phyloP scores from a whole-genome alignment of 2,113 vertebrate species.

The Hystrix cristata region DNA sequence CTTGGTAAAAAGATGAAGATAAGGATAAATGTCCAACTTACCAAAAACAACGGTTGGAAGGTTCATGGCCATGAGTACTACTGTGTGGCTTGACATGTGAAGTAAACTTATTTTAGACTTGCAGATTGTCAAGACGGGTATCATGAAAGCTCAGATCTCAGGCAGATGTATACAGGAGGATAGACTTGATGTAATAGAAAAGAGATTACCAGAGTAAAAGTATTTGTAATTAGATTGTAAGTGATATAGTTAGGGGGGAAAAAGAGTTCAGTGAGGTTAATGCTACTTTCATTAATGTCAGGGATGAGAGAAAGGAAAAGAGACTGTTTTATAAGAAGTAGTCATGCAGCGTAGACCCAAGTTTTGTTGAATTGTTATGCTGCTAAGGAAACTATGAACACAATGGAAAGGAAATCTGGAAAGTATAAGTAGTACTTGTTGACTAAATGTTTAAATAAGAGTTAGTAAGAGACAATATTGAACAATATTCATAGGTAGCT shows the following conservation, averaged over 20 bases:
- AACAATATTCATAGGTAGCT: not conserved
- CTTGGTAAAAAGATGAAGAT: not conserved
- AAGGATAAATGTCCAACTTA: not conserved
- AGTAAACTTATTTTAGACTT: not conserved
- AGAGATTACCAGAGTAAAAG: not conserved
- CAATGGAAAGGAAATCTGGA: constrained; percentile 7
- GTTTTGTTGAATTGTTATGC: not conserved
- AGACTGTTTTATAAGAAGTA: not conserved
- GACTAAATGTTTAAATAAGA: constrained; percentile 22
- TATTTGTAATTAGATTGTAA: not conserved
- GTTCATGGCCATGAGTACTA: not conserved
- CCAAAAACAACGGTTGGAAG: not conserved
- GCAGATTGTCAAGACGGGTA: not conserved
- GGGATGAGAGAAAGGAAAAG: not conserved
- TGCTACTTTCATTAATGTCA: not conserved
- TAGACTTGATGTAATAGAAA: not conserved
- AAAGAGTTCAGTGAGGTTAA: constrained; percentile 12
- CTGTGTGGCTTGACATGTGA: not conserved
- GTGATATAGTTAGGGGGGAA: not conserved
- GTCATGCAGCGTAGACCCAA: not conserved
- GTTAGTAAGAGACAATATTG: not conserved
- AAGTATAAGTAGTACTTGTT: not conserved
- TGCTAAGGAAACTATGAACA: not conserved
- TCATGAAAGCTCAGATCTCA: not conserved
- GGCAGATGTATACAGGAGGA: not conserved